Conservation (phyloP, 2,888 invertebrate genomes). For the Linnaemya vulpina region DNA sequence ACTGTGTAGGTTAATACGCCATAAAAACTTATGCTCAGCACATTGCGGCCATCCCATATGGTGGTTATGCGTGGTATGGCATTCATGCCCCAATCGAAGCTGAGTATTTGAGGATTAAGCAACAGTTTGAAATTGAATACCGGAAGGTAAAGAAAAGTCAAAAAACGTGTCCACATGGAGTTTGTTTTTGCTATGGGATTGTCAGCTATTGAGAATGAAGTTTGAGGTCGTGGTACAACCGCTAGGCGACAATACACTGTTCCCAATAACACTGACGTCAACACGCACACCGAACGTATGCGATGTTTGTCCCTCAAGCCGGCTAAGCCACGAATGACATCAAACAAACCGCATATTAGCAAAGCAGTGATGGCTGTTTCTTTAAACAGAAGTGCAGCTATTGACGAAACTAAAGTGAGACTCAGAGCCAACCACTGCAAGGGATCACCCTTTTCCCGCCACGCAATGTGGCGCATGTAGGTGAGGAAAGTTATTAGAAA, state of each 20-base stretch:
- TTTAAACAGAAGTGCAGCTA: constrained; percentile 95
- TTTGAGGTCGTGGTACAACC: constrained; percentile 87
- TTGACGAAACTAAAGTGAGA: constrained; percentile 86
- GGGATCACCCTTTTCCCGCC: constrained; percentile 84
- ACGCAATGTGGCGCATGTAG: constrained; percentile 90
- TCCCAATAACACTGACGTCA: constrained; percentile 87
- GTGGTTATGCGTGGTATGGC: constrained; percentile 93
- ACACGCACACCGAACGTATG: constrained; percentile 87
- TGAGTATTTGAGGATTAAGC: constrained; percentile 92
- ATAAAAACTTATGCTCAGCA: constrained; percentile 91
- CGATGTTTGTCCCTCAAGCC: constrained; percentile 86
- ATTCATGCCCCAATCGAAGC: constrained; percentile 99
- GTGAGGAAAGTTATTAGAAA: constrained; percentile 94
- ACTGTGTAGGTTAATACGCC: constrained; percentile 81
- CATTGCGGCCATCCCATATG: constrained; percentile 90
- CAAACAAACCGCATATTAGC: constrained; percentile 94
- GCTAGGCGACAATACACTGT: constrained; percentile 90
- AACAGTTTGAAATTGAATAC: constrained; percentile 94
- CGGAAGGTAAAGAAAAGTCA: constrained; percentile 96
- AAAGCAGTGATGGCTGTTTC: constrained; percentile 97
- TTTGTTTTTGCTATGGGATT: constrained; percentile 97
- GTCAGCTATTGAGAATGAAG: constrained; percentile 95
- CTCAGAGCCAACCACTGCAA: constrained; percentile 86
- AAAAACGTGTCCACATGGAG: constrained; percentile 89
- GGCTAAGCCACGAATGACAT: constrained; percentile 86